Percentiles rank a stretch among this genome's conserved stretches.
Conservation (phyloP, 2,888 invertebrate species). For the Bombyx huttoni region DNA sequence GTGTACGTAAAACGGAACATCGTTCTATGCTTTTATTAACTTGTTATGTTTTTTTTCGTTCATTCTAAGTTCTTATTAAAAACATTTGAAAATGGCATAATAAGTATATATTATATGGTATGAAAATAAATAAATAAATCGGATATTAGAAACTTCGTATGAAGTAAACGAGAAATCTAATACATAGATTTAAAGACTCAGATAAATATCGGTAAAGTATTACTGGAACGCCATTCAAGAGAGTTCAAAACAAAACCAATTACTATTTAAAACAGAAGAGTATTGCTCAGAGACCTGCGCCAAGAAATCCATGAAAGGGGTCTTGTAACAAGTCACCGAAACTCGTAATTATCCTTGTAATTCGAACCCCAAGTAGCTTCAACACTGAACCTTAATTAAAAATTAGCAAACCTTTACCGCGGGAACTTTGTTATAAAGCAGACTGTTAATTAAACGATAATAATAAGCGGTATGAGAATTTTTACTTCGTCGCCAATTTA, state of each 20-base stretch:
- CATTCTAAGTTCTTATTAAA: slow-evolving; percentile 4
- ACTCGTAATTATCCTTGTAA: slow-evolving; percentile 64
- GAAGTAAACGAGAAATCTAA: no score
- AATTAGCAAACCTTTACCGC: slow-evolving; percentile 16
- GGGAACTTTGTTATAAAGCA: slow-evolving; percentile 26
- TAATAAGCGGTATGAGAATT: background rate
- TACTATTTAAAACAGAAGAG: no score
- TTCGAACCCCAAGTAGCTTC: slow-evolving; percentile 32
- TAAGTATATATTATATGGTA: no score
- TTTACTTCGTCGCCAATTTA: background rate
- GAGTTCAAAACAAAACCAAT: no score
- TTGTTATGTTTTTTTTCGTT: slow-evolving; percentile 6
- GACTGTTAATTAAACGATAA: slow-evolving; percentile 24
- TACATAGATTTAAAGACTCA: no score
- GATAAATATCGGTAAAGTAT: no score
- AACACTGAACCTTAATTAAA: slow-evolving; percentile 17
- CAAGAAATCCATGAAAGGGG: slow-evolving; percentile 1
- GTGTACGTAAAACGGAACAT: slow-evolving; percentile 18
- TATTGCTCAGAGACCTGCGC: slow-evolving; percentile 6
- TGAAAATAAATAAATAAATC: no score
- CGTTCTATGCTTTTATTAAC: slow-evolving; percentile 16
- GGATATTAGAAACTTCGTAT: no score
- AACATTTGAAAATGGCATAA: background rate
- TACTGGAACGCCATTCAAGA: no score
- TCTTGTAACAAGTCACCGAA: slow-evolving; percentile 33